A percentile compares a stretch with the other conserved stretches of the same genome.
phyloP scores from a whole-genome alignment of 2,797 vertebrate species.

The Enteromius paludinosus region DNA sequence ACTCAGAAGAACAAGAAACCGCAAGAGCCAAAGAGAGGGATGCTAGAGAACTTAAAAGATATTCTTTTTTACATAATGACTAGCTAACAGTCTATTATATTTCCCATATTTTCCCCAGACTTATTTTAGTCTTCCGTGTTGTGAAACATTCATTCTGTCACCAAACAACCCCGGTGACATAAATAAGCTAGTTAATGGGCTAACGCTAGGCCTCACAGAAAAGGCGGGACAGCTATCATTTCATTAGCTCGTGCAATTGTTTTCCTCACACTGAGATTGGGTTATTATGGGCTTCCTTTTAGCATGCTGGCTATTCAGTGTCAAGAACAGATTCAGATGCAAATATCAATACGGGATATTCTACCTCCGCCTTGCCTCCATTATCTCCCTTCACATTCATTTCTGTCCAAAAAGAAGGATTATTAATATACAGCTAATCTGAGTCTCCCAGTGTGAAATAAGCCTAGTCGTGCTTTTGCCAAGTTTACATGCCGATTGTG shows the following conservation, averaged over 20 bases:
- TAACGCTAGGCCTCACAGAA: slow-evolving; percentile 9
- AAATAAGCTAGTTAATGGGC: slow-evolving; percentile 24
- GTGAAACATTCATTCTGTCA: slow-evolving; percentile 28
- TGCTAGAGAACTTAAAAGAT: not conserved
- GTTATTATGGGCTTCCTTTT: slow-evolving; percentile 46
- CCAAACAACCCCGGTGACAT: slow-evolving; percentile 1
- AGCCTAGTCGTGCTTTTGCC: slow-evolving; percentile 38
- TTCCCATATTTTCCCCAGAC: not conserved
- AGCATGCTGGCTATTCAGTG: slow-evolving; percentile 45
- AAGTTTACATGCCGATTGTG: slow-evolving; percentile 63
- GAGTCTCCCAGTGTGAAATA: slow-evolving; percentile 61
- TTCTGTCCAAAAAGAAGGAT: slow-evolving; percentile 50
- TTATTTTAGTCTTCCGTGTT: not conserved
- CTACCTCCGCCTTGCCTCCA: slow-evolving; percentile 36
- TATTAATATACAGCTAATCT: slow-evolving; percentile 64
- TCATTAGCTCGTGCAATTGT: slow-evolving; percentile 51
- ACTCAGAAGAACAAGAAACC: not conserved
- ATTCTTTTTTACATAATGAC: not conserved
- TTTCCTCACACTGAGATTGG: slow-evolving; percentile 41
- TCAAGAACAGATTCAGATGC: slow-evolving; percentile 49
- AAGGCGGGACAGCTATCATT: slow-evolving; percentile 37
- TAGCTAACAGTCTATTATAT: not conserved
- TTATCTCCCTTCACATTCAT: slow-evolving; percentile 53
- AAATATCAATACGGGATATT: slow-evolving; percentile 51
- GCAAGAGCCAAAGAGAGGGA: not conserved